Evolutionary conservation across 2,888 invertebrate species (phyloP), one percentile per base, ranked within the genome.

Genomic region (Hydrotaea diabolus): DNA sequence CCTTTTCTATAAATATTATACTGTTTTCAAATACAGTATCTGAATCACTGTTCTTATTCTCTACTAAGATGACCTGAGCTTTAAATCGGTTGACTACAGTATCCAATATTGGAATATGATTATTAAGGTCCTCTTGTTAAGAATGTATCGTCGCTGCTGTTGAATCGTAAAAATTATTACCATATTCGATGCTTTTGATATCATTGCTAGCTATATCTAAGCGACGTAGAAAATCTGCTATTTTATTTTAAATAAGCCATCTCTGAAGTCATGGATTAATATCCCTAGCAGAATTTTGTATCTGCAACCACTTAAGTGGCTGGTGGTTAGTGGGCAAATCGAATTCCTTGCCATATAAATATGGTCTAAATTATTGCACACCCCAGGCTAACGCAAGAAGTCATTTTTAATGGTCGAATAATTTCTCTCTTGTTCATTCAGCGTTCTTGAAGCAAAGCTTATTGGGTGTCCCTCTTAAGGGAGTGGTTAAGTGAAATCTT

Each of bases 191-290:
- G 26, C 36, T 64, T 13, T 31, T 64, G 43, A 77, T 69, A 55
- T 77, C 62, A 49, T 21, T 53, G 7, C 36, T 23, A 1, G 66
- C 66, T 69, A 39, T 36, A 55, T 64, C 26, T 17, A 76, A 53
- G 31, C 49, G 57, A 19, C 75, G 62, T n/a, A 64, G 31, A 31
- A 76, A 76, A 49, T 76, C 62, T 2, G 75, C 75, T 31, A 74
- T 43, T 15, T 59, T 3, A 21, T 74, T 74, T 46, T 77, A 46
- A n/a, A 74, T 39, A 17, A 74, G 74, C 57, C 59, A 74, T 23
- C 74, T 36, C 36, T 74, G 74, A 4, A 64, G 64, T 75, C 75
- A 64, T 11, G 75, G 46, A 17, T 75, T 75, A 31, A 75, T 49
- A 26, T 75, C 31, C 31, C 49, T 75, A n/a, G n/a, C n/a, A n/a